Evolutionary conservation across 2,797 vertebrate genomes (phyloP).

Genomic region (Morelia viridis): DNA sequence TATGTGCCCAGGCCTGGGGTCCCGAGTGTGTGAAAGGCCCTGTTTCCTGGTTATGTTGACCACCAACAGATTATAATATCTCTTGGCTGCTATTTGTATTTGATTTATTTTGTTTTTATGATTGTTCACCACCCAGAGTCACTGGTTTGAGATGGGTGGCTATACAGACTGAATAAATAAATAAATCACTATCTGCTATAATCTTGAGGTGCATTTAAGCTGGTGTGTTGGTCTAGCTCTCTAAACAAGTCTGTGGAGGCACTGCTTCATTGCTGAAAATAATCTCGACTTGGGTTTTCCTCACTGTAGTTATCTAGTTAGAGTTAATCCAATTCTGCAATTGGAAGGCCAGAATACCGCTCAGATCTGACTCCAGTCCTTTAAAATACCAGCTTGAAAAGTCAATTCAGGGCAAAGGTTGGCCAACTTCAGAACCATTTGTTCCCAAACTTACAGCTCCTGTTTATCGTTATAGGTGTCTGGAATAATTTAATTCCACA

Average conservation of each 20-base stretch:
- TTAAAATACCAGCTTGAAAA: neutral
- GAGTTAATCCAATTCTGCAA: neutral
- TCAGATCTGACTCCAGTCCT: neutral
- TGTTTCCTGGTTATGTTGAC: no score
- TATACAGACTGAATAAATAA: no score
- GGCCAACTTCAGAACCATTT: slow-evolving; percentile 29
- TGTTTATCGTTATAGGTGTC: neutral
- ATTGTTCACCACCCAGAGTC: no score
- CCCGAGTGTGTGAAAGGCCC: no score
- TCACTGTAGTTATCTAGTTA: neutral
- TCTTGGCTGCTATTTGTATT: no score
- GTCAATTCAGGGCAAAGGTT: slow-evolving; percentile 10
- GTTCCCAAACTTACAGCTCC: slow-evolving; percentile 25
- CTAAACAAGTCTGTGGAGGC: neutral
- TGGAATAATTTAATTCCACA: slow-evolving; percentile 14
- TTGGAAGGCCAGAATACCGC: neutral
- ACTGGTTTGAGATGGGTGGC: no score
- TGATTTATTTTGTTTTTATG: no score
- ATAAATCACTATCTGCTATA: neutral
- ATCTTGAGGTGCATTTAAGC: neutral
- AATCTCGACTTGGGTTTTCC: neutral
- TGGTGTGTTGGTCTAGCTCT: neutral
- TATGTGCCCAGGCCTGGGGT: no score
- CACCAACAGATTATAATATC: no score
- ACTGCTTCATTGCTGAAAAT: neutral